phyloP scores from a whole-genome alignment of 1,140 invertebrate genomes.

The Intoshia linei region DNA sequence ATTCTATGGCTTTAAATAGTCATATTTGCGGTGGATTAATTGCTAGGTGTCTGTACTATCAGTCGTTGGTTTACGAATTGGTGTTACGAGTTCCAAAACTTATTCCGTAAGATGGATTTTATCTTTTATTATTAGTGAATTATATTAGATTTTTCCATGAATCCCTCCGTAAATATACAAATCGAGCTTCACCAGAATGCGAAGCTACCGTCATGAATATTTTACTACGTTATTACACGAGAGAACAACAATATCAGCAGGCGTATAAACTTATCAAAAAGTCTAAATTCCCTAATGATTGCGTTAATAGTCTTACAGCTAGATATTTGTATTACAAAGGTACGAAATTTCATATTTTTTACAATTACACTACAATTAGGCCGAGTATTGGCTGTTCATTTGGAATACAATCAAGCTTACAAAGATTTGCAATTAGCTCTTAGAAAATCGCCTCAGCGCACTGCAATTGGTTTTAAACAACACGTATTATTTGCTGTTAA shows the following conservation, averaged over 20 bases:
- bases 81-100: too few relatives aligned
- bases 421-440: conserved; percentile 62
- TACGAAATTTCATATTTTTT: conserved; percentile 5
- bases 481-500: conserved; percentile 28
- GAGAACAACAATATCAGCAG: conserved; percentile 71
- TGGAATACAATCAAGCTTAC: conserved; percentile 81
- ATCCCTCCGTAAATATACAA: conserved; percentile 56
- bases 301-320: conserved; percentile 93
- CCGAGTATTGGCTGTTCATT: conserved; percentile 67
- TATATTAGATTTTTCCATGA: conserved; percentile 47
- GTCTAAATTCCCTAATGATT: conserved; percentile 60
- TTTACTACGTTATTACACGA: conserved; percentile 62
- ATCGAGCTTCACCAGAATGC: conserved; percentile 74
- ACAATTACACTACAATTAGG: conserved; percentile 24
- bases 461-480: conserved; percentile 88
- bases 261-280: conserved; percentile 61
- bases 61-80: too few relatives aligned
- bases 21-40: too few relatives aligned
- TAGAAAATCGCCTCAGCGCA: conserved; percentile 71
- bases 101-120: too few relatives aligned
- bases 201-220: conserved; percentile 83
- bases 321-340: conserved; percentile 65
- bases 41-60: too few relatives aligned
- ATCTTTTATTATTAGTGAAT: too few relatives aligned
- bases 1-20: too few relatives aligned